phyloP scores from a whole-genome alignment of 1,140 invertebrate genomes.

The Apocrypta bakeri region DNA sequence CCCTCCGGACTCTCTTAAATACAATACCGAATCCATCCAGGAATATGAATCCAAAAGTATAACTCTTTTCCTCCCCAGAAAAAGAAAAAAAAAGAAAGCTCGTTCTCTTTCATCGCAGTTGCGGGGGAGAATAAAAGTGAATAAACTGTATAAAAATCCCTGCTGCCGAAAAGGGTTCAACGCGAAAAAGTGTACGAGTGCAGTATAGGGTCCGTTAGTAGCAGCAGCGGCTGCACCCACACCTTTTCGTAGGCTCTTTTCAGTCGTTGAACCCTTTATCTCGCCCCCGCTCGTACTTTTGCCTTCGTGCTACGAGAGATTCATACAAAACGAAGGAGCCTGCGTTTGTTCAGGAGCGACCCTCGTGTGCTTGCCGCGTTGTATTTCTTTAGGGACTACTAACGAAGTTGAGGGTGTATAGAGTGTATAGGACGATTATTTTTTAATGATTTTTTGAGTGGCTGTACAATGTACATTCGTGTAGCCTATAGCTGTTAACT shows the following conservation, averaged over 20 bases:
- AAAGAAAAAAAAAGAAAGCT: background rate
- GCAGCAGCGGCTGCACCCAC: constrained; percentile 17
- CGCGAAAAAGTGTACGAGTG: background rate
- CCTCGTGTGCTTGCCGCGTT: background rate
- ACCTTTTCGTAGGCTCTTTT: constrained; percentile 28
- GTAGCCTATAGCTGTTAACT: no score
- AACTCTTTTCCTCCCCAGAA: background rate
- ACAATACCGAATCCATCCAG: background rate
- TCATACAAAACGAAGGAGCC: background rate
- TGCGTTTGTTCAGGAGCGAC: background rate
- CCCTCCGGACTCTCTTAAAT: no score
- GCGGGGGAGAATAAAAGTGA: background rate
- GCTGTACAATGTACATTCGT: no score
- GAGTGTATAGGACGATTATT: background rate
- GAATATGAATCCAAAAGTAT: background rate
- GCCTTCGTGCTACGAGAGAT: background rate
- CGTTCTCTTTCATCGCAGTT: background rate
- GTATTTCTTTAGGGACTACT: background rate
- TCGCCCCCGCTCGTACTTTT: background rate
- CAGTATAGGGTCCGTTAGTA: background rate
- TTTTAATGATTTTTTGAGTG: background rate
- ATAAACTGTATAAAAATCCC: background rate
- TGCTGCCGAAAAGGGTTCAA: background rate
- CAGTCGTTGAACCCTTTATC: constrained; percentile 13
- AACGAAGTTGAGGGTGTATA: background rate